A percentile compares a stretch with the other conserved stretches of the same genome.
Conservation (phyloP, 2,113 vertebrate species). For the Chloebia gouldiae region DNA sequence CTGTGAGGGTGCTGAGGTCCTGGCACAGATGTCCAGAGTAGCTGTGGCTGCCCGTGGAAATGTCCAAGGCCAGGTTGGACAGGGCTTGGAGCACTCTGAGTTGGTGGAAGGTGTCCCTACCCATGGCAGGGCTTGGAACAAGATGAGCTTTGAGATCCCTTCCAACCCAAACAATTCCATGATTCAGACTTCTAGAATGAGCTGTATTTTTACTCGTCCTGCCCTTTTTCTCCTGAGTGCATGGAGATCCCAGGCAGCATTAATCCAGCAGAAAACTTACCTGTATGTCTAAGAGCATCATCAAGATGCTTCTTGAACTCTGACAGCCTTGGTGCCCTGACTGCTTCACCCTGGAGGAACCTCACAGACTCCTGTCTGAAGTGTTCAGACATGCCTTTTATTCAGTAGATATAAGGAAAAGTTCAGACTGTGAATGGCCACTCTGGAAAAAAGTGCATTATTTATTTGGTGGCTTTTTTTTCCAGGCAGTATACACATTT, state of each 20-base stretch:
- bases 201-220: background rate
- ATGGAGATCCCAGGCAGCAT: background rate
- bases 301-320: background rate
- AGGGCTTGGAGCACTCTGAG: rapidly evolving
- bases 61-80: rapidly evolving
- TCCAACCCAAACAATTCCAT: background rate
- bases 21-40: background rate
- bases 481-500: background rate
- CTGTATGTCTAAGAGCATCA: background rate
- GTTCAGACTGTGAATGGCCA: background rate
- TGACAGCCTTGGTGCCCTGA: background rate
- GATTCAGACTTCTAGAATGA: background rate
- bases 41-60: background rate
- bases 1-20: background rate
- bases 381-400: background rate
- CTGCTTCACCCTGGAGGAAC: background rate
- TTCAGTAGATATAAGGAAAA: background rate
- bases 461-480: background rate
- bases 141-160: background rate
- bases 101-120: rapidly evolving
- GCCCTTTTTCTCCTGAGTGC: background rate
- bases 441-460: background rate
- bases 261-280: background rate
- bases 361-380: background rate
- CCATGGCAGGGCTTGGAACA: rapidly evolving